Base-by-base conservation (phyloP, 2,888 invertebrate genomes). In the Eudemis profundana region DNA sequence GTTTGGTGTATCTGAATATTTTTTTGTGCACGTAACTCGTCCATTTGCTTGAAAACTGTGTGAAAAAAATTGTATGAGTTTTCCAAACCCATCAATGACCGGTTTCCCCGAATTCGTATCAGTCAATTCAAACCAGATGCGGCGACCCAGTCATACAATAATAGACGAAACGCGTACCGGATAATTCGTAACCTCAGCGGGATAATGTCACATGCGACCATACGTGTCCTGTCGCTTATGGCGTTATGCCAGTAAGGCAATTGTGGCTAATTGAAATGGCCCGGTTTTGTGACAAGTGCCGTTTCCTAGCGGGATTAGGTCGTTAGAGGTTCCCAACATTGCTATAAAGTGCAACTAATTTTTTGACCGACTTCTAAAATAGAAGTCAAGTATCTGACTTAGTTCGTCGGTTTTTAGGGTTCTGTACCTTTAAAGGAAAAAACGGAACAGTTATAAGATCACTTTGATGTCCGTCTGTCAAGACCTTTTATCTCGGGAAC, bases 201-300 rank as follows among this genome's bases (percentile, higher is more conserved):
- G 12, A 8, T 27, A 27, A 27, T 12, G 38, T 4, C 33, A 50
- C 17, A 50, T 17, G 33, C 12, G 17, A 5, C 17, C 29, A 5
- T 2, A 2, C 4, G 10, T 5, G 23, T 42, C 40, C n/a, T 42
- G 12, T 54, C 40, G 40, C 40, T 54, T 53, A 12, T 7, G 53
- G 0, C 23, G 53, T 40, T 53, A n/a, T 23, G n/a, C 10, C 29
- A 3, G 29, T 5, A n/a, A n/a, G 27, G 17, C 27, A 56, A 56
- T 56, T 56, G 56, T n/a, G 12, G 27, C 44, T 44, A 56, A 56
- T 56, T 56, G 56, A 56, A n/a, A 56, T 56, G 56, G 40, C 56
- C 56, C 17, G 44, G 56, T 56, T 56, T 3, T 56, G 29, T 44
- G 44, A 44, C 44, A 29, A 44, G 42, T 56, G 3, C 5, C 33